Evolutionary conservation across 2,888 invertebrate genomes (phyloP).

Genomic region (Hesperia comma): DNA sequence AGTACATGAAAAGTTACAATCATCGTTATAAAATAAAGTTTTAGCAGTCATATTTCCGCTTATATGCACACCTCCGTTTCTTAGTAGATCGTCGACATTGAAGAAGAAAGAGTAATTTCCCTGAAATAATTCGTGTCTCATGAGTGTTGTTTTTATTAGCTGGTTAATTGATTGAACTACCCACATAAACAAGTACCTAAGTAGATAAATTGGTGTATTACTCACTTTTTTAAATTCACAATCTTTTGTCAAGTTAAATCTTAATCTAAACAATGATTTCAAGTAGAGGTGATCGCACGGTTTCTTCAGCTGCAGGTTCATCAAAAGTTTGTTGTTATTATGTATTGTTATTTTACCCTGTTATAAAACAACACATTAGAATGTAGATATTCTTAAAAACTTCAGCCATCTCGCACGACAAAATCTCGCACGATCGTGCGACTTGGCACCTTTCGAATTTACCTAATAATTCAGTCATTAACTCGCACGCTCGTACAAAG

Average conservation of each 20-base stretch:
- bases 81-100: slow-evolving; percentile 49
- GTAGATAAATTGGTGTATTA: background rate
- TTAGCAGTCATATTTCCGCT: slow-evolving; percentile 56
- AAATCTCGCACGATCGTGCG: too few species aligned
- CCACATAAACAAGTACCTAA: too few species aligned
- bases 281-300: slow-evolving; percentile 69
- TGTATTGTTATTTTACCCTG: slow-evolving; percentile 63
- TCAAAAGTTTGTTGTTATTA: slow-evolving; percentile 57
- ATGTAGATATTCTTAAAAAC: too few species aligned
- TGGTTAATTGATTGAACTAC: too few species aligned
- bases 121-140: slow-evolving; percentile 46
- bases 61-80: slow-evolving; percentile 54
- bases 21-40: slow-evolving; percentile 52
- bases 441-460: too few species aligned
- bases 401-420: too few species aligned
- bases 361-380: background rate
- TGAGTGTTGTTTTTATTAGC: too few species aligned
- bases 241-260: slow-evolving; percentile 57
- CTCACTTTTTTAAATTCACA: slow-evolving; percentile 59
- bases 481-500: too few species aligned
- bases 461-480: too few species aligned
- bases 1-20: slow-evolving; percentile 61
- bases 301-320: slow-evolving; percentile 66
- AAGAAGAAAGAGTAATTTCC: slow-evolving; percentile 49
- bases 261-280: slow-evolving; percentile 54